phyloP scores from a whole-genome alignment of 35 echinoderm and acorn worm genomes.

The Hemicentrotus pulcherrimus region DNA sequence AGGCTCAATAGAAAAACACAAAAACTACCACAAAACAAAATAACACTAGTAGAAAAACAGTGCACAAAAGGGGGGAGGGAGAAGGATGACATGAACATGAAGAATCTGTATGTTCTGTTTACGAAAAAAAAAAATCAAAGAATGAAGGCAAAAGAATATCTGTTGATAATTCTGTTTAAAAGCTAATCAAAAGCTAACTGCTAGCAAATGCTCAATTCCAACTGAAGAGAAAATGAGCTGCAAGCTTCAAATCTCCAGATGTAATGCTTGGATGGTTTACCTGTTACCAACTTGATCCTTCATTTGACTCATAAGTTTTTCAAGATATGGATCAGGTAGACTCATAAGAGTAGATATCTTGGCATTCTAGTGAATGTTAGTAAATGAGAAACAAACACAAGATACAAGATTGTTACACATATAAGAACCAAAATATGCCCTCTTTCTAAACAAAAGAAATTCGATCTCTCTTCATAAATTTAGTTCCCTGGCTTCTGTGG shows the following conservation, averaged over 20 bases:
- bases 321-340: slow-evolving; percentile 33
- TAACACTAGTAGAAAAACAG: neutral
- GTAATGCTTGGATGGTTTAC: neutral
- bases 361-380: neutral
- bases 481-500: too few relatives aligned
- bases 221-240: neutral
- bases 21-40: neutral
- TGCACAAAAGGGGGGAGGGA: neutral
- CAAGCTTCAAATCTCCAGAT: neutral
- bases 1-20: neutral
- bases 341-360: neutral
- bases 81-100: neutral
- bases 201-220: neutral
- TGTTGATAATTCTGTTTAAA: neutral
- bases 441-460: too few relatives aligned
- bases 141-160: too few relatives aligned
- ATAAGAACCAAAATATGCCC: too few relatives aligned
- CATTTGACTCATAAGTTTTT: slow-evolving; percentile 34
- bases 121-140: neutral
- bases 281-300: slow-evolving; percentile 24
- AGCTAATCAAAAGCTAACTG: neutral
- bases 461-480: too few relatives aligned
- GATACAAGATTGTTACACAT: neutral
- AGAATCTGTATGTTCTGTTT: neutral
- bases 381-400: neutral